Conservation (phyloP, 2,888 invertebrate species). For the Stenodema calcarata region DNA sequence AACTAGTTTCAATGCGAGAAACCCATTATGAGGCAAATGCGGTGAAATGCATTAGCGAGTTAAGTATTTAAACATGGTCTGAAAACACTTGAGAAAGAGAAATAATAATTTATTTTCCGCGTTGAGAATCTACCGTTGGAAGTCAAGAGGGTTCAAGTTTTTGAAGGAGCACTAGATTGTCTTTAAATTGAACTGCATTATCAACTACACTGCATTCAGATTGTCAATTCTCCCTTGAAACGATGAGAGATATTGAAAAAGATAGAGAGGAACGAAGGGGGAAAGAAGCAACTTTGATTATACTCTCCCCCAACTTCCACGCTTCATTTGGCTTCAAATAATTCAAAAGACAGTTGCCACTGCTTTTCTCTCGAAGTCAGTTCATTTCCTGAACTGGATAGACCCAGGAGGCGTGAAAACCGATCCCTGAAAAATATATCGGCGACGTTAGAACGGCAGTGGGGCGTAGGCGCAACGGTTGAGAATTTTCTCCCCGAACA, state of each 20-base stretch:
- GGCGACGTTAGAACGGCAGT: not conserved
- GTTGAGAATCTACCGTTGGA: no score
- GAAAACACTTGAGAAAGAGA: no score
- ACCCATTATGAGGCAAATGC: no score
- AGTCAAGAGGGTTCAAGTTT: no score
- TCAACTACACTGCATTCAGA: not conserved
- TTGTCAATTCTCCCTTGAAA: not conserved
- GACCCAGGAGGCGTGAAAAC: not conserved
- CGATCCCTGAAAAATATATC: not conserved
- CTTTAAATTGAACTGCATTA: not conserved
- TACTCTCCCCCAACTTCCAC: not conserved
- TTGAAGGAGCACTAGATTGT: no score
- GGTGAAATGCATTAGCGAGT: no score
- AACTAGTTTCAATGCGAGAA: no score
- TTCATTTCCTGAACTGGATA: conserved; percentile 16
- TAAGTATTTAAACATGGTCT: no score
- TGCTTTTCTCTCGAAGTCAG: not conserved
- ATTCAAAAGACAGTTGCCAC: conserved; percentile 24
- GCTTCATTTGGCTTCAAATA: conserved; percentile 26
- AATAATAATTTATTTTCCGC: no score
- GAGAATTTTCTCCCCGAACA: not conserved
- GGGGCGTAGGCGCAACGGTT: not conserved
- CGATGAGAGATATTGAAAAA: not conserved
- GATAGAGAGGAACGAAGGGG: not conserved
- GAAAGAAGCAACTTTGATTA: not conserved